A percentile compares a stretch with the other conserved stretches of the same genome.
phyloP scores from a whole-genome alignment of 2,797 vertebrate genomes.

The Scolopax rusticola region DNA sequence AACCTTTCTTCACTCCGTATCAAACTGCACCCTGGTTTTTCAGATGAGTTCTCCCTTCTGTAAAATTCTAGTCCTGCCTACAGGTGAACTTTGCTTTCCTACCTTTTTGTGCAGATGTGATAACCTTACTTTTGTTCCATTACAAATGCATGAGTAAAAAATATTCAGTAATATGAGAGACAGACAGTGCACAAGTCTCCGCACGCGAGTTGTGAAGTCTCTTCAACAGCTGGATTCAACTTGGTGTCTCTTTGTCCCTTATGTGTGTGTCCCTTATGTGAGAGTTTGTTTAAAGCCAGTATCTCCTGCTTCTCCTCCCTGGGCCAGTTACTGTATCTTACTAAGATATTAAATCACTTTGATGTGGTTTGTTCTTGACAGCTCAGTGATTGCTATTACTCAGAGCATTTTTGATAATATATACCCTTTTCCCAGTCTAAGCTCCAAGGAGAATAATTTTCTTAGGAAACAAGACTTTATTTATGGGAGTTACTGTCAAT shows the following conservation, averaged over 20 bases:
- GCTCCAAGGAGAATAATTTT: not conserved
- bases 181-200: not conserved
- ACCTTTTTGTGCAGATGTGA: not conserved
- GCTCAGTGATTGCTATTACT: not conserved
- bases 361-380: not conserved
- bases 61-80: not conserved
- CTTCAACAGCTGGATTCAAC: not conserved
- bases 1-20: not conserved
- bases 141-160: not conserved
- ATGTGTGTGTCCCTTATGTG: not conserved
- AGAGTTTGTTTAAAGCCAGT: not conserved
- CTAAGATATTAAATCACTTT: not conserved
- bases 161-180: not conserved
- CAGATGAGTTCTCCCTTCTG: not conserved
- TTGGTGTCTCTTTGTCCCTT: not conserved
- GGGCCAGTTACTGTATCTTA: not conserved
- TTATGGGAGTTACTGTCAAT: not conserved
- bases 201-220: not conserved
- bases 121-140: not conserved
- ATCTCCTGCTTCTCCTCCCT: not conserved
- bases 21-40: not conserved
- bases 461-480: not conserved
- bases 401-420: not conserved
- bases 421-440: not conserved
- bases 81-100: not conserved